phyloP scores from a whole-genome alignment of 2,113 vertebrate species.

The Gymnobelideus leadbeateri region DNA sequence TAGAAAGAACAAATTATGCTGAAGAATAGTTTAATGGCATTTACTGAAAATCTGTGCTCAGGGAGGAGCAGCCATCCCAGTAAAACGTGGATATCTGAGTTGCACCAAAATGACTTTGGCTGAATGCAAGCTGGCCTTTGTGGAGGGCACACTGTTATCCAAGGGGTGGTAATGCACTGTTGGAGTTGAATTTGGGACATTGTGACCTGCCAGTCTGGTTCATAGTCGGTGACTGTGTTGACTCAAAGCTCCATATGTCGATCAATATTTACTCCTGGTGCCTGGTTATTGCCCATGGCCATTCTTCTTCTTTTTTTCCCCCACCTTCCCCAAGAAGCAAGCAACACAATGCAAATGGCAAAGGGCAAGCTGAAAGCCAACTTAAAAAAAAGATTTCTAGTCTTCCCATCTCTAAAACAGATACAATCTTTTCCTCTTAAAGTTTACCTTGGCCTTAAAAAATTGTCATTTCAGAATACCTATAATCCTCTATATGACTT shows the following conservation, averaged over 20 bases:
- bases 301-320: neutral
- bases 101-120: neutral
- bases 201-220: neutral
- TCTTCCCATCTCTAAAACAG: neutral
- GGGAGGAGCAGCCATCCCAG: neutral
- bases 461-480: neutral
- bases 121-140: neutral
- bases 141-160: neutral
- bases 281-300: neutral
- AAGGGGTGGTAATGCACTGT: neutral
- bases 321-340: neutral
- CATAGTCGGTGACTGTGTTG: neutral
- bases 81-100: neutral
- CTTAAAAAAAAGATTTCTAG: constrained; percentile 9
- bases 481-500: neutral
- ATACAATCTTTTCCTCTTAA: constrained; percentile 1
- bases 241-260: neutral
- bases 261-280: neutral
- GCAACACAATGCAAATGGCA: neutral
- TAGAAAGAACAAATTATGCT: constrained; percentile 36
- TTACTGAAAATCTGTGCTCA: neutral
- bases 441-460: neutral
- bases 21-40: neutral
- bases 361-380: constrained; percentile 10
- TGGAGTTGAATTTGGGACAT: neutral